Evolutionary conservation across 2,113 vertebrate species (phyloP), one percentile per base, ranked within the genome.

Genomic region (Pavo muticus): DNA sequence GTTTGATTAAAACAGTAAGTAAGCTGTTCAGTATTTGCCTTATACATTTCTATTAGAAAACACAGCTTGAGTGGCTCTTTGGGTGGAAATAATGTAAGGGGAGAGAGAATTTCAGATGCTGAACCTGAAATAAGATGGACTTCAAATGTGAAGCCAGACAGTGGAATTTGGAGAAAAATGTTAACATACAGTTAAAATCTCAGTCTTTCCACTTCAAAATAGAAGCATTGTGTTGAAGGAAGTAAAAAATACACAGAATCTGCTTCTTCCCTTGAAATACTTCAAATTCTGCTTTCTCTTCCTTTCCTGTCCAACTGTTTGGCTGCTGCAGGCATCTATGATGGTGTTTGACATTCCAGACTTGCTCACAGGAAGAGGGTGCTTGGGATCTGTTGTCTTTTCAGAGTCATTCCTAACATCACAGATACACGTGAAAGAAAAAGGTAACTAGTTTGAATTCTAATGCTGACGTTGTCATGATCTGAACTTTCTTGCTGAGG

Each of bases 341-440:
- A 97, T 97, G 18, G 93, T 99, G 16, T 98, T 97, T 70, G 99
- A 99, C 97, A 98, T 99, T 91, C 99, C 99, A 61, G 98, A 99
- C 91, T 91, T 99, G 79, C 97, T 98, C 84, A 87, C 97, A 11
- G 97, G 97, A 27, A 94, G 92, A 21, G 98, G 97, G 2, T 96
- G 97, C 84, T 97, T 99, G 89, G 99, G 99, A 27, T 99, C 99
- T 44, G 97, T 99, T 47, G 98, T 99, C 82, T 99, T 99, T 94
- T 99, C 99, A 19, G 99, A 99, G 77, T 99, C 99, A 2, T 99
- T 99, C 93, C 88, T 99, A 91, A 98, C 99, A 32, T 99, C 99
- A n/a, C 98, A 97, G 85, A 98, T 99, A 63, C 97, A 97, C 82
- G 98, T 99, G 72, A 99, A 98, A 94, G 98, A 99, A 88, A 99